Conservation (phyloP, 2,888 invertebrate genomes). For the Tiphia femorata region DNA sequence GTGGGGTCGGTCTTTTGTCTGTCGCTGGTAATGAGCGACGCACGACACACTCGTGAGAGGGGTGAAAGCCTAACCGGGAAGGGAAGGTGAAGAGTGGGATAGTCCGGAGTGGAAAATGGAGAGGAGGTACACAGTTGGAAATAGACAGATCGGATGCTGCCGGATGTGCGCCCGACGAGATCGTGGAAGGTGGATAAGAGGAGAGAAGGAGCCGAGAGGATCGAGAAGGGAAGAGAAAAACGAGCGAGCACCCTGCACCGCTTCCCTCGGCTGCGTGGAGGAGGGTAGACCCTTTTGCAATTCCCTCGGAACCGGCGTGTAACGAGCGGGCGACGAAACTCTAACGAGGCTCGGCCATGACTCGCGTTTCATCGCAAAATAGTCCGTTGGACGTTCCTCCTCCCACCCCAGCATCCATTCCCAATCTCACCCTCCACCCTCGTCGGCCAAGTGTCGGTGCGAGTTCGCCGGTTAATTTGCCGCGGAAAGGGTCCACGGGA, state of each 20-base stretch:
- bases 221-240: too few species aligned
- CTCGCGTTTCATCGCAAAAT: too few species aligned
- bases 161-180: slow-evolving; percentile 10
- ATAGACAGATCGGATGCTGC: slow-evolving; percentile 43
- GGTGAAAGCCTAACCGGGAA: slow-evolving; percentile 22
- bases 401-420: too few species aligned
- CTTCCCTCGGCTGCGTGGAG: too few species aligned
- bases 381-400: too few species aligned
- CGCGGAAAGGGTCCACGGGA: neutral
- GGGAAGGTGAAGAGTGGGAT: neutral
- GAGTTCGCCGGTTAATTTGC: slow-evolving; percentile 2
- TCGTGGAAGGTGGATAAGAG: slow-evolving; percentile 5
- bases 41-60: slow-evolving; percentile 33
- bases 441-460: neutral
- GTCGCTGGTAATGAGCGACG: slow-evolving; percentile 46
- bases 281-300: too few species aligned
- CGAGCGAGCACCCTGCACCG: too few species aligned
- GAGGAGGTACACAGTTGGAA: slow-evolving; percentile 18
- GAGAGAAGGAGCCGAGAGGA: slow-evolving; percentile 32
- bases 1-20: slow-evolving; percentile 41
- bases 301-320: too few species aligned
- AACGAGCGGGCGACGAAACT: too few species aligned
- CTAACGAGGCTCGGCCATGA: too few species aligned
- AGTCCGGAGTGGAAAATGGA: neutral
- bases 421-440: too few species aligned